Conservation (phyloP, 2,113 vertebrate genomes). For the Neopipo cinnamomea region DNA sequence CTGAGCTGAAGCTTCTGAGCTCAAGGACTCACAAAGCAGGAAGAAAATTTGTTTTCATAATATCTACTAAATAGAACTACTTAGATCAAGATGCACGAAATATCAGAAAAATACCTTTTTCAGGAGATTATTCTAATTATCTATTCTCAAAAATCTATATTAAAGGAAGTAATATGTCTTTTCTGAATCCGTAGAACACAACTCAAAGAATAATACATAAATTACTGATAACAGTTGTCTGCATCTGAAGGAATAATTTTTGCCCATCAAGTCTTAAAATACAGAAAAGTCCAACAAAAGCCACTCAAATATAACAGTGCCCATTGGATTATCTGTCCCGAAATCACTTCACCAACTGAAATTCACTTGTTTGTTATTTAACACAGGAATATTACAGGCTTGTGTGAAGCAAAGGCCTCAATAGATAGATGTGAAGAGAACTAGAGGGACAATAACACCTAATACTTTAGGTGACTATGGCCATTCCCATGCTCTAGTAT, state of each 20-base stretch:
- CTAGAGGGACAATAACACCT: neutral
- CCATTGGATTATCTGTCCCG: neutral
- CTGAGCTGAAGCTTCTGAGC: neutral
- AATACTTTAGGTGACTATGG: neutral
- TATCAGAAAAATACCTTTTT: neutral
- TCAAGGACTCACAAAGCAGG: neutral
- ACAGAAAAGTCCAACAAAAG: neutral
- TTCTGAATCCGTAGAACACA: neutral
- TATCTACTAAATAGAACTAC: neutral
- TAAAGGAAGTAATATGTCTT: neutral
- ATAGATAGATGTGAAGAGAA: neutral
- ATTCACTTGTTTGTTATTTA: neutral
- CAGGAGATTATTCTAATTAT: neutral
- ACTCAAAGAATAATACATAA: neutral
- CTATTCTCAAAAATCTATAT: neutral
- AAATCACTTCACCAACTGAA: neutral
- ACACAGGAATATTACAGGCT: neutral
- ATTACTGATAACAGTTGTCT: neutral
- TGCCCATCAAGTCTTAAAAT: neutral
- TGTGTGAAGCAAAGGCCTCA: neutral
- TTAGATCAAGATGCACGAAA: neutral
- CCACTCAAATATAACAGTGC: neutral
- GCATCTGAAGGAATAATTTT: neutral
- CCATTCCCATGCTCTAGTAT: neutral
- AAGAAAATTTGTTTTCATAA: neutral